Base-by-base conservation (phyloP, 2,113 vertebrate genomes). In the Vimba vimba region DNA sequence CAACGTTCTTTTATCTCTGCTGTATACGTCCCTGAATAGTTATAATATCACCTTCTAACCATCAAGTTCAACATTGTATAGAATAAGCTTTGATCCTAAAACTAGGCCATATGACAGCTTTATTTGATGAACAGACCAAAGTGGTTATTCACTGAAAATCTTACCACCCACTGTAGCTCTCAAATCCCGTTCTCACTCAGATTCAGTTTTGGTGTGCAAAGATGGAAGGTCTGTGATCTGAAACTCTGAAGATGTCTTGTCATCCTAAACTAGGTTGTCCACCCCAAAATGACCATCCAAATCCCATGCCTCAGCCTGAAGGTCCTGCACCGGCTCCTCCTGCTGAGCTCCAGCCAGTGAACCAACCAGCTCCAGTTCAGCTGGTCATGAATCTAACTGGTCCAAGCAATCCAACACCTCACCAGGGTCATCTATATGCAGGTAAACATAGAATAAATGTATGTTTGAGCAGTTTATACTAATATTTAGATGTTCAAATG, bases 261-360 rank as follows among this genome's bases (percentile, higher is more conserved):
- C 19, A 57, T 57, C 6, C 55, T 57, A 57, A 30, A 27, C 85
- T 82, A 96, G 95, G 87, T 36, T 96, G 96, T 23, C 19, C 55
- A 57, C 27, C 27, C 27, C 27, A 27, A 27, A 27, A 27, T 27
- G 27, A 27, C 27, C 27, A 27, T 27, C 27, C 27, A 21, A 95
- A 95, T 83, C 91, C 92, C 0, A 89, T 92, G 86, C 9, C 93
- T 6, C 91, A 90, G 23, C 86, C 88, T 27, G 27, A 27, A 27
- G 27, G 27, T 27, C 39, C 69, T 43, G 21, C 0, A 23, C 6
- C 6, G 3, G 64, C 13, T 68, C 25, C 64, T 68, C 62, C 94
- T 55, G 86, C 77, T 0, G 95, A 93, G 59, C 94, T 96, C 82
- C 91, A 93, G 23, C 80, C 95, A 91, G 87, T 81, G 71, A 94